A percentile compares a stretch with the other conserved stretches of the same genome.
These are phyloP conservation scores for Zoanthus gigantus DNA, from an alignment of 92 coral and sea anemone genomes.

Conservation along the genomic window DNA sequence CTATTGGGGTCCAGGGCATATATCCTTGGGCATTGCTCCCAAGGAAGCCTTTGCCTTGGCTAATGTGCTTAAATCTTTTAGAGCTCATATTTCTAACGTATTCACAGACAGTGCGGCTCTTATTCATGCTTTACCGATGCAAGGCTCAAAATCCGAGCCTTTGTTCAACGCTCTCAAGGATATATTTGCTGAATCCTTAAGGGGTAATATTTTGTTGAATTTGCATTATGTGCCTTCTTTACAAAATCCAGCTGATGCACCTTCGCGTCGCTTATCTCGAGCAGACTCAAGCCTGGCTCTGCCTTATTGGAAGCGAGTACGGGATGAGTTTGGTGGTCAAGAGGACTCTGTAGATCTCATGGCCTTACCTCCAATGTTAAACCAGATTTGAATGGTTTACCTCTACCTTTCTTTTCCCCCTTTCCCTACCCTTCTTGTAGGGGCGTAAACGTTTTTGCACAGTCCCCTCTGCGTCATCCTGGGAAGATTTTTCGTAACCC, in stretches of 20 bases:
- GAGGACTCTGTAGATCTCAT: constrained; percentile 53
- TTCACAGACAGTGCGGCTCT: constrained; percentile 46
- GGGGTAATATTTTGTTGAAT: constrained; percentile 27
- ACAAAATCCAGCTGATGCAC: constrained; percentile 53
- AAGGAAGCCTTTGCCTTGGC: constrained; percentile 62
- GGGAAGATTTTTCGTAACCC: constrained; percentile 46
- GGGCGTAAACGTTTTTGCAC: constrained; percentile 62
- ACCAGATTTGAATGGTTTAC: not conserved
- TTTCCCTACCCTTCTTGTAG: not conserved
- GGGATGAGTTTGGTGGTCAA: constrained; percentile 48
- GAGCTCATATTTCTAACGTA: constrained; percentile 8
- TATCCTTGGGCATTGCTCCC: constrained; percentile 31
- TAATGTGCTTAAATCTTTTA: constrained; percentile 44
- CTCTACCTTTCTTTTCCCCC: constrained; percentile 51
- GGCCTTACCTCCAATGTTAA: constrained; percentile 51
- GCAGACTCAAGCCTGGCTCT: constrained; percentile 51
- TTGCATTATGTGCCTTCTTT: constrained; percentile 40
- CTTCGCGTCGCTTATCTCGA: constrained; percentile 53
- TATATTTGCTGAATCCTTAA: constrained; percentile 1
- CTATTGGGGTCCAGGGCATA: constrained; percentile 5
- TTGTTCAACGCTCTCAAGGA: constrained; percentile 49
- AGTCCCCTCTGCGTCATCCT: not conserved
- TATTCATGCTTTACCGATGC: constrained; percentile 23
- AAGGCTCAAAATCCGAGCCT: constrained; percentile 36
- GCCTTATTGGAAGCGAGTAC: constrained; percentile 39